A percentile compares a stretch with the other conserved stretches of the same genome.
Evolutionary conservation across 2,797 vertebrate species (phyloP).

Genomic region (Scolopax bukidnonensis): DNA sequence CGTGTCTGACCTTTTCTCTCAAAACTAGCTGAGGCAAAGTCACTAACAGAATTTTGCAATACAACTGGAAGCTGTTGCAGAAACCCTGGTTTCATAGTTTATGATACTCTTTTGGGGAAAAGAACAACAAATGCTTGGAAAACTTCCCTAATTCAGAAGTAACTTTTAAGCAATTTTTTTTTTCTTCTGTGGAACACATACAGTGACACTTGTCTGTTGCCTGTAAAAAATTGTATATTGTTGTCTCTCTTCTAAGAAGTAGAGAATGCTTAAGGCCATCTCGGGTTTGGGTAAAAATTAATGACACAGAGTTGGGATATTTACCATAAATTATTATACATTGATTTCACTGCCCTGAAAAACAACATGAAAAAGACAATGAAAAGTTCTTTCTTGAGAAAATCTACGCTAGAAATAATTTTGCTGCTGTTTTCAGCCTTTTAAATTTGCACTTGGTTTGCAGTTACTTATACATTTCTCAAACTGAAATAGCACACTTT

Average conservation of each 20-base stretch:
- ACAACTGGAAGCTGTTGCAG: background rate
- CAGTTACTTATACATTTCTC: background rate
- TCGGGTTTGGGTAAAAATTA: background rate
- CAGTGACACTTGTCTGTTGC: background rate
- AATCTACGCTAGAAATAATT: background rate
- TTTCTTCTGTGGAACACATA: background rate
- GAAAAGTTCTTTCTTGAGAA: background rate
- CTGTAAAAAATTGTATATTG: background rate
- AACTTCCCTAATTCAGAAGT: background rate
- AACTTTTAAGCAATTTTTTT: background rate
- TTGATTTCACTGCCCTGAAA: background rate
- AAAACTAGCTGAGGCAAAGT: background rate
- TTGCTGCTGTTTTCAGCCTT: background rate
- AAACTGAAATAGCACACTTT: background rate
- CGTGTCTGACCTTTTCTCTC: background rate
- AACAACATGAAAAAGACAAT: background rate
- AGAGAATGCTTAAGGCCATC: background rate
- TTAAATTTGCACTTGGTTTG: background rate
- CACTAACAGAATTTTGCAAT: background rate
- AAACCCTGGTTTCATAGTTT: background rate
- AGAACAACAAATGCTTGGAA: constrained; percentile 1
- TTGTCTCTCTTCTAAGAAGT: background rate
- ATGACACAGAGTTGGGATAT: background rate
- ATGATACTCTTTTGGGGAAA: background rate
- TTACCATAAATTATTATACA: background rate